Evolutionary conservation across 2,888 invertebrate genomes (phyloP), one percentile per base, ranked within the genome.

Genomic region (Caprella mutica): DNA sequence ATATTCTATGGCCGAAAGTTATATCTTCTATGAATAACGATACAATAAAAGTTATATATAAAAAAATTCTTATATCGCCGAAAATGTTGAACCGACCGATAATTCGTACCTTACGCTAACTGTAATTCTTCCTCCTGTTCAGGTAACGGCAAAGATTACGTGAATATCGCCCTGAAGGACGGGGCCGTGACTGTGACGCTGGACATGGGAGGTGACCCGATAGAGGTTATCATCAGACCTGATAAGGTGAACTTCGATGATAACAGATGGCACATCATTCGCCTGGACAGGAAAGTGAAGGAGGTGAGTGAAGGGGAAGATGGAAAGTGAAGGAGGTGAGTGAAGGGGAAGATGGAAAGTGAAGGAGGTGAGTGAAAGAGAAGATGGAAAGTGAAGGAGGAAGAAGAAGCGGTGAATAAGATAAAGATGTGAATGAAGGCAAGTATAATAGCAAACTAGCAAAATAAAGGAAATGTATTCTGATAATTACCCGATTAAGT

Each of bases 251-350:
- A 91, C 51, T 92, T 94, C 72, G 92, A 94, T 71, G 94, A 94
- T 74, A 91, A 93, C 74, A 88, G 90, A 72, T 94, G 93, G 93
- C 94, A 94, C 73, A 88, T 87, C 74, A 82, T 94, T 55, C 83
- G 85, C 55, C 86, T 94, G 3, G 86, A 88, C 70, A 77, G 94
- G 60, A 81, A 86, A 70, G 87, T 93, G 68, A 89, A 91, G 74
- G 91, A 92, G 83, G 90, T 90, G 73, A 75, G 74, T 66, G n/a
- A n/a, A n/a, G n/a, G n/a, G n/a, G n/a, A n/a, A n/a, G n/a, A n/a
- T n/a, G 94, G 60, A 81, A 86, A 70, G 87, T 93, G 68, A 89
- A 91, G 74, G 91, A 92, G 83, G 90, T 90, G 73, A 75, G 74
- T 66, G n/a, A n/a, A n/a, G n/a, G n/a, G n/a, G n/a, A n/a, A n/a